A percentile compares a stretch with the other conserved stretches of the same genome.
Evolutionary conservation across 2,888 invertebrate species (phyloP).

Genomic region (Rhopalosiphum nymphaeae): DNA sequence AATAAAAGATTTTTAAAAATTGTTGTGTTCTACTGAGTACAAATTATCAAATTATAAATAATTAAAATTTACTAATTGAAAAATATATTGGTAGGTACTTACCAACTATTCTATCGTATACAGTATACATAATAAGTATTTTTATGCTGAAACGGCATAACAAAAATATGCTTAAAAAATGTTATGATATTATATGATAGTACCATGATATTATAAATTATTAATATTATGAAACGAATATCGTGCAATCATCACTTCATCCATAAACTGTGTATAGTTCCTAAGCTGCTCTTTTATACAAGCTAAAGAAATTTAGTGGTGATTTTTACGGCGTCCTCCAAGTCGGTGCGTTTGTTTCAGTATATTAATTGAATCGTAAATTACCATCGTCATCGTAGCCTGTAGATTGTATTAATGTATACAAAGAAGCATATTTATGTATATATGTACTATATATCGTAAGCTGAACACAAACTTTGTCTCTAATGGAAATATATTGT

Average conservation of each 20-base stretch:
- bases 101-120: background rate
- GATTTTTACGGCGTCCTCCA: background rate
- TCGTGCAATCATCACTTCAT: background rate
- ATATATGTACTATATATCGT: background rate
- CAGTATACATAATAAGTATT: background rate
- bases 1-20: background rate
- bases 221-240: background rate
- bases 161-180: background rate
- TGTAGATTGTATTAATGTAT: background rate
- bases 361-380: conserved; percentile 16
- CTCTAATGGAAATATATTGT: background rate
- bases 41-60: background rate
- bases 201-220: background rate
- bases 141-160: background rate
- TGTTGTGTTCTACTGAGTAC: background rate
- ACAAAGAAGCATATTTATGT: background rate
- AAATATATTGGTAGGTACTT: background rate
- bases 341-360: background rate
- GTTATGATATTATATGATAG: background rate
- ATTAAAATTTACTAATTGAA: background rate
- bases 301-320: background rate
- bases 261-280: background rate
- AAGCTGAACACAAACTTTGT: background rate
- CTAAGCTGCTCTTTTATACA: background rate
- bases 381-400: background rate